Percentiles rank a stretch among this genome's conserved stretches.
Evolutionary conservation across 2,888 invertebrate genomes (phyloP).

Genomic region (Xylota sylvarum): DNA sequence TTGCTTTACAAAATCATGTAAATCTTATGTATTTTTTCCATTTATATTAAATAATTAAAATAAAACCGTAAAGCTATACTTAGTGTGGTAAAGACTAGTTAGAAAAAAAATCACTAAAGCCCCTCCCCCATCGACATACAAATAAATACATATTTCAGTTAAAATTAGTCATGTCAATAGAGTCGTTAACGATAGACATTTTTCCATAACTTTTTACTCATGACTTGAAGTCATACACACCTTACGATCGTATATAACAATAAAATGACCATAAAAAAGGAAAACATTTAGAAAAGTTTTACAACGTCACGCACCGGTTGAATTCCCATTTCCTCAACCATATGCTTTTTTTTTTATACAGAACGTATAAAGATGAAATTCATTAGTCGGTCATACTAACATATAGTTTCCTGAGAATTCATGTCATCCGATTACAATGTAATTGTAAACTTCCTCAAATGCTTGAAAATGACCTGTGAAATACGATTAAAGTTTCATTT

Average conservation of each 20-base stretch:
- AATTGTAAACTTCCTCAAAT: slow-evolving; percentile 22
- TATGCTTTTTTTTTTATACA: background rate
- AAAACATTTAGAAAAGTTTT: background rate
- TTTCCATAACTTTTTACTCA: slow-evolving; percentile 3
- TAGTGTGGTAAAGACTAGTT: background rate
- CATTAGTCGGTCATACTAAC: slow-evolving; percentile 23
- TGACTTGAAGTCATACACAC: background rate
- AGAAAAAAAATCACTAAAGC: background rate
- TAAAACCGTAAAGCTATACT: background rate
- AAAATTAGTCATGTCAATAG: background rate
- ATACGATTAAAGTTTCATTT: slow-evolving; percentile 19
- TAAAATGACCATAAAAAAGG: background rate
- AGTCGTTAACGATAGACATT: background rate
- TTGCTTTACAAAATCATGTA: too few species aligned
- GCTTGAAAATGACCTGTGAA: slow-evolving; percentile 25
- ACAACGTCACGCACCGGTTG: slow-evolving; percentile 42
- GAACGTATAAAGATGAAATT: slow-evolving; percentile 16
- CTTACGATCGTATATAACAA: background rate
- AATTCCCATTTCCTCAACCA: slow-evolving; percentile 6
- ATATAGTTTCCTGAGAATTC: slow-evolving; percentile 19
- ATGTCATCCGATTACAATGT: slow-evolving; percentile 22
- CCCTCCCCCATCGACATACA: background rate
- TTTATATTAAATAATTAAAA: too few species aligned
- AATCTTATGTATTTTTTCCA: too few species aligned
- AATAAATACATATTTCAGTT: background rate